A percentile compares a stretch with the other conserved stretches of the same genome.
These are phyloP conservation scores for Melanophora roralis DNA, from an alignment of 2,888 invertebrate species.

Conservation along the genomic window DNA sequence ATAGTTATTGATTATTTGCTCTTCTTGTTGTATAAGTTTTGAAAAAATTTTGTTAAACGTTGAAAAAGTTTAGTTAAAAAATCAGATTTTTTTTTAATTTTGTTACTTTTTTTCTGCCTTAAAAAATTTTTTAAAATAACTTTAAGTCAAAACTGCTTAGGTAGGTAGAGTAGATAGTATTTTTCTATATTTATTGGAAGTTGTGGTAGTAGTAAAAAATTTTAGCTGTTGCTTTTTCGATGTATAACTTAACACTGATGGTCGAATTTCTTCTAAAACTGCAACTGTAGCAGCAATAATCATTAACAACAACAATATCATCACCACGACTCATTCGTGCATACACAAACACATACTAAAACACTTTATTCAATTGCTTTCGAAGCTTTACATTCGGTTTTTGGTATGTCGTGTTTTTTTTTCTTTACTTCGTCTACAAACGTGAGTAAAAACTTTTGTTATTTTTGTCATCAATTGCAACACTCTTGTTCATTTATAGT, in stretches of 20 bases:
- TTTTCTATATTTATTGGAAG: no score
- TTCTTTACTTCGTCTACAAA: neutral
- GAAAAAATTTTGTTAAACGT: conserved; percentile 1
- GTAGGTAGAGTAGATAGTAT: conserved; percentile 7
- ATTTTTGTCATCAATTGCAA: conserved; percentile 31
- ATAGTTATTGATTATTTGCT: conserved; percentile 31
- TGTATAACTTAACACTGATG: conserved; percentile 78
- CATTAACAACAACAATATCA: conserved; percentile 42
- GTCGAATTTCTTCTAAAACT: conserved; percentile 67
- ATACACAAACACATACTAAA: neutral
- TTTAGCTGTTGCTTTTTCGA: conserved; percentile 74
- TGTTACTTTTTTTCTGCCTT: neutral
- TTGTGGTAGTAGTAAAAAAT: conserved; percentile 20
- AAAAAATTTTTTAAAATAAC: neutral
- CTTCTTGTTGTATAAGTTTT: neutral
- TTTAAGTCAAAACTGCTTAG: conserved; percentile 10
- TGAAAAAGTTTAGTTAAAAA: conserved; percentile 1
- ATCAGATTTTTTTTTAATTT: neutral
- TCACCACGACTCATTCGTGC: conserved; percentile 4
- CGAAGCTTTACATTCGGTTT: conserved; percentile 30
- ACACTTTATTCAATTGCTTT: conserved; percentile 18
- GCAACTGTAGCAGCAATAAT: conserved; percentile 64
- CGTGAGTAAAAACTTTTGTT: conserved; percentile 32
- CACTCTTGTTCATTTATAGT: conserved; percentile 38
- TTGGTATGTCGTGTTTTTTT: conserved; percentile 17